Base-by-base conservation (phyloP, 2,888 invertebrate species). In the Drosophila yooni region DNA sequence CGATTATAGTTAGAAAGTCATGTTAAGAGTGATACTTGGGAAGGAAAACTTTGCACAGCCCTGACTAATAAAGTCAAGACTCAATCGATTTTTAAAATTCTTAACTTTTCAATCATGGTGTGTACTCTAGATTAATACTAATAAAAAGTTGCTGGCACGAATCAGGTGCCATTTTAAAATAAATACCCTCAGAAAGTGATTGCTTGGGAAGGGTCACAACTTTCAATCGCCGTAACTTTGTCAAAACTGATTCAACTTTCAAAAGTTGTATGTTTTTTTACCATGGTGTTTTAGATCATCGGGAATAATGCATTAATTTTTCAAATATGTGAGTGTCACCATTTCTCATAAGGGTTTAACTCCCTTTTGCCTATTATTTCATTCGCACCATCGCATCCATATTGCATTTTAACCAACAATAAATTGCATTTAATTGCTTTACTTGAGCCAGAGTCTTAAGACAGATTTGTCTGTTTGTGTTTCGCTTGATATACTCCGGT, bases 381-480 rank as follows among this genome's bases (percentile, higher is more conserved):
- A 13, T 27, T 18, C 27, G 18, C 18, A 27, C 11, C 27, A 8
- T 21, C 21, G 25, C 36, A 3, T 10, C 2, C 1, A n/a, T 15
- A 25, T 25, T 25, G 46, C 46, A 25, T 25, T 50, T 27, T 10
- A 50, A 18, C 18, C 13, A 21, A 43, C 40, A 57, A 43, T 57
- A 27, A 54, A 27, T 38, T n/a, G 25, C 18, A 27, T 57, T 57
- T 29, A n/a, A 43, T 21, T 11, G 57, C 29, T 21, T 29, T 3
- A 21, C 21, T 10, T 31, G 29, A 31, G 21, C 3, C 21, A 31
- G 15, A 43, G 40, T 31, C 10, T 40, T 29, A 31, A 3, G 38
- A 57, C 57, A 5, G 40, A n/a, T 59, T 46, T 21, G 18, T 31
- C 53, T 50, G 36, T 25, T 51, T 34, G 11, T 43, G 38, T 36